Evolutionary conservation across 1,140 invertebrate genomes (phyloP), one percentile per base, ranked within the genome.

Genomic region (Pseudomyrmex concolor): DNA sequence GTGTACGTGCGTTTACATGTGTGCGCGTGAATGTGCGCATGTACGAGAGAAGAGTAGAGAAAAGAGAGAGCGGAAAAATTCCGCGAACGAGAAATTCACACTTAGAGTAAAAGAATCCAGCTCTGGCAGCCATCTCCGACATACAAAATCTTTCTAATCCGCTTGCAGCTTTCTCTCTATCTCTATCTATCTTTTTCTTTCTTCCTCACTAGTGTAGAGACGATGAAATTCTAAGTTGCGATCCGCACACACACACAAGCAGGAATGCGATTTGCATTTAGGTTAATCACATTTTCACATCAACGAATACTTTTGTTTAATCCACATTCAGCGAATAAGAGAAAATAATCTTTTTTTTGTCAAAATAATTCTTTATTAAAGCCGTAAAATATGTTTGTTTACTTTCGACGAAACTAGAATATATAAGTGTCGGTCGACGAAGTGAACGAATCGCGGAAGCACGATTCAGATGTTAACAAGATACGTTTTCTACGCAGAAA

Each of bases 71-170:
- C 34, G 76, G 43, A 51, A 4, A 68, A 60, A 84, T 82, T 80
- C 76, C 76, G 76, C 66, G 51, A 71, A 66, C 66, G 76, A 71
- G 76, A 66, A 80, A 80, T 80, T 80, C 76, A 71, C 76, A 80
- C 76, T 80, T 80, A 71, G 76, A 80, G 71, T 80, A 80, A 80
- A 80, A 80, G 76, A 80, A 80, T 70, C 54, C 54, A 80, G 43
- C 66, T 10, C 76, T 66, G n/a, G 66, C 76, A 80, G 66, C 76
- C 63, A 64, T 57, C 45, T 66, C 59, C 54, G 57, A 22, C 66
- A 84, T 62, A 68, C 82, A 78, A 77, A 84, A 86, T 76, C 78
- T 66, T 60, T 78, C 83, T 83, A 68, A 63, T 87, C 78, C 60
- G 64, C 57, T 74, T 8, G 73, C 60, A 76, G 60, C 72, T 25